Evolutionary conservation across 2,888 invertebrate species (phyloP).

Genomic region (Therioaphis trifolii): DNA sequence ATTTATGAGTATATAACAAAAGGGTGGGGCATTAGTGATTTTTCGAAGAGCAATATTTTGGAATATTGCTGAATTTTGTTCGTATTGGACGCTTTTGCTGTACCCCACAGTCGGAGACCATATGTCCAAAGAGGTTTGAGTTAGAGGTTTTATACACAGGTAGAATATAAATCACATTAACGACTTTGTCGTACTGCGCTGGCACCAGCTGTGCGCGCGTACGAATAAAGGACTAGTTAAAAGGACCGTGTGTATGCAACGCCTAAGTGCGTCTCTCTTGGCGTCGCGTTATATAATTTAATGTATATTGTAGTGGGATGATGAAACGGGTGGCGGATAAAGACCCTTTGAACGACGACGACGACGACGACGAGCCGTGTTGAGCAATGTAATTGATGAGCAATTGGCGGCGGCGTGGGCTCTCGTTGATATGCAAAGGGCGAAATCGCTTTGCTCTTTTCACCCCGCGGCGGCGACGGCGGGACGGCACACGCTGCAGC

Average conservation of each 20-base stretch:
- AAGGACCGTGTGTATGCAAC: not conserved
- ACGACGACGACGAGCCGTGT: not conserved
- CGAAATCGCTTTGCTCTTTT: slow-evolving; percentile 58
- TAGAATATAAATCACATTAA: too few relatives aligned
- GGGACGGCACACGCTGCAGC: not conserved
- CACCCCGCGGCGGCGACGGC: not conserved
- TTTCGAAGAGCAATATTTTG: too few relatives aligned
- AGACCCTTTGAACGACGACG: slow-evolving; percentile 39
- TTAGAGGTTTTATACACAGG: too few relatives aligned
- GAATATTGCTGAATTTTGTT: too few relatives aligned
- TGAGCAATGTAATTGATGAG: slow-evolving; percentile 40
- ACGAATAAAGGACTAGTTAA: too few relatives aligned
- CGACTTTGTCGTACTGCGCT: too few relatives aligned
- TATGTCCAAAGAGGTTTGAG: too few relatives aligned
- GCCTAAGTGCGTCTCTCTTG: not conserved
- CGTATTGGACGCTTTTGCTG: too few relatives aligned
- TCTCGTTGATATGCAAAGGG: slow-evolving; percentile 49
- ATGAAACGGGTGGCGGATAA: slow-evolving; percentile 20
- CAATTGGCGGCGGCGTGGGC: slow-evolving; percentile 8
- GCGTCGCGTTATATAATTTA: not conserved
- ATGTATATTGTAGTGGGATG: not conserved
- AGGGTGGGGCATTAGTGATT: too few relatives aligned
- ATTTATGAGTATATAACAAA: too few relatives aligned
- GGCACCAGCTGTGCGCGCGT: too few relatives aligned
- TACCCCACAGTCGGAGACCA: too few relatives aligned